Evolutionary conservation across 2,888 invertebrate species (phyloP).

Genomic region (Osedax frankpressi): DNA sequence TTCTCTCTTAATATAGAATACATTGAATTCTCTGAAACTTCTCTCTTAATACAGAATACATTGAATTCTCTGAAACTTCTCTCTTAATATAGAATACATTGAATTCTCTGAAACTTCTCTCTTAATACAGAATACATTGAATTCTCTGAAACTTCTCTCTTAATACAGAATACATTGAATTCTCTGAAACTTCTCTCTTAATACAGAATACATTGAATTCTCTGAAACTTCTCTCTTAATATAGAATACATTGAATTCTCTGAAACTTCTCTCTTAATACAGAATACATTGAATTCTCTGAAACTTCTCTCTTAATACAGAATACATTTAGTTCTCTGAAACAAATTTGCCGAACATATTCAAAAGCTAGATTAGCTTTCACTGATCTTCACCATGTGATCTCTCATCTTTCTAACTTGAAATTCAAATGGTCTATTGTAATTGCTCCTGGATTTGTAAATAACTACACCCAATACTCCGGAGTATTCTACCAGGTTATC

Average conservation of each 20-base stretch:
- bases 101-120: background rate
- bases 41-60: background rate
- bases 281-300: background rate
- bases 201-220: too few species aligned
- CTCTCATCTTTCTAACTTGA: slow-evolving; percentile 59
- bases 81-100: background rate
- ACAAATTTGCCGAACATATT: slow-evolving; percentile 23
- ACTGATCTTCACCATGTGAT: slow-evolving; percentile 64
- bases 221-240: background rate
- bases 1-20: background rate
- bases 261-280: background rate
- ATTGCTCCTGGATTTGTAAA: slow-evolving; percentile 55
- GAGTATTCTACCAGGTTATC: slow-evolving; percentile 57
- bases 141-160: background rate
- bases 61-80: background rate
- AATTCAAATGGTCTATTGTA: slow-evolving; percentile 51
- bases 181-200: too few species aligned
- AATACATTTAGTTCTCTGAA: background rate
- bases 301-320: background rate
- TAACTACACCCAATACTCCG: slow-evolving; percentile 56
- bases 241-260: background rate
- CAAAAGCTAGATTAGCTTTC: slow-evolving; percentile 58
- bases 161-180: too few species aligned
- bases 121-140: background rate
- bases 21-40: too few species aligned